phyloP scores from a whole-genome alignment of 2,113 vertebrate genomes.

The Saccopteryx bilineata region DNA sequence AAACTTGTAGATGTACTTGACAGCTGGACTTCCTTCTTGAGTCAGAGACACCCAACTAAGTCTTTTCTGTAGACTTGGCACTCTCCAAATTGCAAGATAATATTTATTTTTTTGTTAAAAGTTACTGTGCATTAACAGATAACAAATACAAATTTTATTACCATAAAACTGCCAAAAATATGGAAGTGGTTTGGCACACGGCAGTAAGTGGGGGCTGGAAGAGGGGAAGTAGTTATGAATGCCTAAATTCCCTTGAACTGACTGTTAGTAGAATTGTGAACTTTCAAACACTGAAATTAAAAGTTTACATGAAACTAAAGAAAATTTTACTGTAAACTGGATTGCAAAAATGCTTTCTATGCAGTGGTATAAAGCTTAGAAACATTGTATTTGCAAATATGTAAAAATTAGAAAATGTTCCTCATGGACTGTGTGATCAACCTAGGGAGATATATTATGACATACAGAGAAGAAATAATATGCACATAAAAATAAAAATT shows the following conservation, averaged over 20 bases:
- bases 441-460: not conserved
- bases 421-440: not conserved
- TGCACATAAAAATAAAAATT: not conserved
- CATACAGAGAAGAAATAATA: not conserved
- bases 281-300: not conserved
- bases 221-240: not conserved
- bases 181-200: not conserved
- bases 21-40: not conserved
- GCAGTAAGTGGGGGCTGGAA: not conserved
- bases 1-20: not conserved
- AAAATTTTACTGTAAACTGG: not conserved
- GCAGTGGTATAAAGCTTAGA: not conserved
- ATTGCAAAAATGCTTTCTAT: not conserved
- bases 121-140: not conserved
- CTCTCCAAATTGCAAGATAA: not conserved
- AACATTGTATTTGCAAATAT: not conserved
- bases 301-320: not conserved
- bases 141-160: not conserved
- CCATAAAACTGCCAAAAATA: not conserved
- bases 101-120: not conserved
- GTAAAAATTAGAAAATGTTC: not conserved
- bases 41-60: not conserved
- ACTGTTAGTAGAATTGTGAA: not conserved
- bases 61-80: not conserved
- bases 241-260: not conserved